Base-by-base conservation (phyloP, 2,797 vertebrate species). In the Typhlichthys subterraneus region DNA sequence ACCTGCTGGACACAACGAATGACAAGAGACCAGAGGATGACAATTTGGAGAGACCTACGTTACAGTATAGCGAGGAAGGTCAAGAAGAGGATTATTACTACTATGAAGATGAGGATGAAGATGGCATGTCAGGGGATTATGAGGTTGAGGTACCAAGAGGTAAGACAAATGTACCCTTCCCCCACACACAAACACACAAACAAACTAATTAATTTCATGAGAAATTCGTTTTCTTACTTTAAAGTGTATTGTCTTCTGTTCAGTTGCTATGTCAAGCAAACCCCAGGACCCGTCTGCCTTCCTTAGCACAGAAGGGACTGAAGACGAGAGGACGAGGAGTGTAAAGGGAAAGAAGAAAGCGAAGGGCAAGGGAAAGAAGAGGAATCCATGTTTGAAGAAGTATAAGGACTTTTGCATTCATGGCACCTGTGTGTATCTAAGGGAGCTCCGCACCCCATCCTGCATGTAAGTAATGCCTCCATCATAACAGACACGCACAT, bases 391-490 rank as follows among this genome's bases (percentile, higher is more conserved):
- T 75, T 88, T 94, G 86, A 91, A 76, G 84, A 98, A 96, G 77
- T 99, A 93, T 76, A 98, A 97, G 78, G 94, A 97, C 83, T 97
- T 92, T 87, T 99, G 97, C 82, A 95, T 98, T 81, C 96, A 99
- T 0, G 97, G 97, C 59, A 95, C 94, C 61, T 99, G 97, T 88
- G 93, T 90, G 72, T 96, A 96, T 61, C 79, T 95, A 74, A 94
- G 82, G 82, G 85, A 93, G 63, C 63, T 97, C 67, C 92, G 81
- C 4, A 71, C 75, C 47, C 93, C 95, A 0, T 94, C 95, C 1
- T 99, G 97, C 88, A 89, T 95, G 97, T 98, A 89, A 95, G 97
- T 95, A 74, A 11, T 0, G 59, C 1, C 42, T 29, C 56, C 50
- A 52, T 52, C 19, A 8, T 4, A 12, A 53, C 12, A 42, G 38